These are phyloP conservation scores for Xiphias gladius DNA, from an alignment of 2,113 vertebrate species.

Conservation along the genomic window DNA sequence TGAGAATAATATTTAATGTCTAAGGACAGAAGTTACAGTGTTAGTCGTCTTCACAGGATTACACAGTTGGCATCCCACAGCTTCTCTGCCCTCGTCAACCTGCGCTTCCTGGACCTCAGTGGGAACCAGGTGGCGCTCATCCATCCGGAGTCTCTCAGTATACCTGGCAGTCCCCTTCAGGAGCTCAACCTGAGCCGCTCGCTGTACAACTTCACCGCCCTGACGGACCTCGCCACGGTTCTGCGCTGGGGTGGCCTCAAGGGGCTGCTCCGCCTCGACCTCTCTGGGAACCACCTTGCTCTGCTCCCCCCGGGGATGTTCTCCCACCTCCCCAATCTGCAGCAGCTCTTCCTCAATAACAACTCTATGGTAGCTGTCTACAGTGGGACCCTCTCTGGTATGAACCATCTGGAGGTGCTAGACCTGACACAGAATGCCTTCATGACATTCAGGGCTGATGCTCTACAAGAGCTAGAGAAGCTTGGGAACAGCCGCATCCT, in stretches of 20 bases:
- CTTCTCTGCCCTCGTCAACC: constrained; percentile 78
- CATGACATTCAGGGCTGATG: constrained; percentile 65
- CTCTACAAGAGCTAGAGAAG: constrained; percentile 76
- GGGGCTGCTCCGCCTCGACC: constrained; percentile 77
- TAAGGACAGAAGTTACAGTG: constrained; percentile 37
- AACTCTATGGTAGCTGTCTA: constrained; percentile 83
- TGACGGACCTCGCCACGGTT: constrained; percentile 75
- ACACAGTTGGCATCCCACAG: constrained; percentile 78
- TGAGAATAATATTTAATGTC: background rate
- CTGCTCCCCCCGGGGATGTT: constrained; percentile 74
- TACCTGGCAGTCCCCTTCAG: constrained; percentile 81
- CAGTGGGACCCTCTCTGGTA: constrained; percentile 81
- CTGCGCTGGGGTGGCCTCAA: constrained; percentile 75
- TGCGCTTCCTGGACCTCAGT: constrained; percentile 83
- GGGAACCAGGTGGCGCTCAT: constrained; percentile 81
- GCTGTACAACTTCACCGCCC: constrained; percentile 79
- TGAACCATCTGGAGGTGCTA: constrained; percentile 75
- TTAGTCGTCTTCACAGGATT: constrained; percentile 76
- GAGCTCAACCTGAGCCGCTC: constrained; percentile 85
- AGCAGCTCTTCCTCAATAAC: constrained; percentile 79
- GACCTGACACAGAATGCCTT: constrained; percentile 83
- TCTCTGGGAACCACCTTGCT: constrained; percentile 73
- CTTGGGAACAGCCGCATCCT: constrained; percentile 72
- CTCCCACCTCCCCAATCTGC: constrained; percentile 64
- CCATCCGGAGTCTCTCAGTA: constrained; percentile 83